Percentiles rank a stretch among this genome's conserved stretches.
Evolutionary conservation across 2,888 invertebrate species (phyloP).

Genomic region (Palloptera scutellata): DNA sequence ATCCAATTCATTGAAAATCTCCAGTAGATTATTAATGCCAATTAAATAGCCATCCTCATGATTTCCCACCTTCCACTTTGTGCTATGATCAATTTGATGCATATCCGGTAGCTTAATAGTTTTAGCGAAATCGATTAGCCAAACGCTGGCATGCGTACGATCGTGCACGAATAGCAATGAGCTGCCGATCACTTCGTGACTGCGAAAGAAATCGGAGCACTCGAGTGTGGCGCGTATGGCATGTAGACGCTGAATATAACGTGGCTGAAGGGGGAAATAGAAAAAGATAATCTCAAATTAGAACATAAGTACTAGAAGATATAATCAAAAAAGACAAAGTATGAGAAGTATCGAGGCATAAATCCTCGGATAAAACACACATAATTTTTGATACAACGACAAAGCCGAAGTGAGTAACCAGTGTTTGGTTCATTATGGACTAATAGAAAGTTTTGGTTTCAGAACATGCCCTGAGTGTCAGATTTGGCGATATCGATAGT

Average conservation of each 20-base stretch:
- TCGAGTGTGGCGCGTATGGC: constrained; percentile 84
- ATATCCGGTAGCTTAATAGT: constrained; percentile 82
- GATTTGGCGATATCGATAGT: too few relatives aligned
- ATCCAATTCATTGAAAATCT: constrained; percentile 71
- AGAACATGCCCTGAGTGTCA: too few relatives aligned
- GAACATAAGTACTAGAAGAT: background rate
- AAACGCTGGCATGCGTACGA: constrained; percentile 83
- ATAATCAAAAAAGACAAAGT: background rate
- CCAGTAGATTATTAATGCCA: constrained; percentile 88
- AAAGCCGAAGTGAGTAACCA: too few relatives aligned
- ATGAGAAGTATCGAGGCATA: too few relatives aligned
- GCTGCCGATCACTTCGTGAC: constrained; percentile 94
- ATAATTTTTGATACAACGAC: too few relatives aligned
- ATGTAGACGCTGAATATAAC: constrained; percentile 84
- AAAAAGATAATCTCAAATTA: background rate
- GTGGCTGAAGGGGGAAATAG: constrained; percentile 68
- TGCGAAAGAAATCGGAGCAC: constrained; percentile 87
- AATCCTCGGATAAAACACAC: too few relatives aligned
- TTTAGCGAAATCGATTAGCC: constrained; percentile 99
- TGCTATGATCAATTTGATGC: constrained; percentile 78
- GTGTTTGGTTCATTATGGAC: too few relatives aligned
- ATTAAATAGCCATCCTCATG: constrained; percentile 96
- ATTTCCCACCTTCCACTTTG: constrained; percentile 92
- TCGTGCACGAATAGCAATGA: constrained; percentile 96
- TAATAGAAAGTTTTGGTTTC: too few relatives aligned